These are phyloP conservation scores for Anticlea derivata DNA, from an alignment of 2,888 invertebrate species.

Conservation along the genomic window DNA sequence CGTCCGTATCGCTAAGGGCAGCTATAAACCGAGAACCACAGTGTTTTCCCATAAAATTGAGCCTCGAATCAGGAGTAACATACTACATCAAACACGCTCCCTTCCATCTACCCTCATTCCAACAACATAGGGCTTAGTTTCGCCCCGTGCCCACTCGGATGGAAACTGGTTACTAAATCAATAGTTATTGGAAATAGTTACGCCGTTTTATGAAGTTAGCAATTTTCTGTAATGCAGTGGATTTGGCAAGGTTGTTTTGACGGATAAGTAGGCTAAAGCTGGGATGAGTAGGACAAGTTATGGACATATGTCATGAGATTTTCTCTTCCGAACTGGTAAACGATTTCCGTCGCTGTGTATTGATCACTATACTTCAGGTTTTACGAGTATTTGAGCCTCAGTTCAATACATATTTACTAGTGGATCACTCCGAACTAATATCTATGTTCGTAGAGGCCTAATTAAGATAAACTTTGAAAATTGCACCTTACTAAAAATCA, in stretches of 20 bases:
- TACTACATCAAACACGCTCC: slow-evolving; percentile 27
- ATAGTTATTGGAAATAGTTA: slow-evolving; percentile 40
- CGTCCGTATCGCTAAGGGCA: slow-evolving; percentile 47
- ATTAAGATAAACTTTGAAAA: no score
- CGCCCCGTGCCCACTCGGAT: slow-evolving; percentile 11
- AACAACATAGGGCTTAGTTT: slow-evolving; percentile 18
- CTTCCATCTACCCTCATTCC: slow-evolving; percentile 17
- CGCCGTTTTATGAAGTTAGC: slow-evolving; percentile 49
- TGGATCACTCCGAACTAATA: no score
- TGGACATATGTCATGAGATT: background rate
- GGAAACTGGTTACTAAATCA: slow-evolving; percentile 35
- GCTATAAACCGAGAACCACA: slow-evolving; percentile 53
- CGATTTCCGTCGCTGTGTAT: slow-evolving; percentile 2
- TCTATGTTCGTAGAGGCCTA: no score
- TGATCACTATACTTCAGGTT: no score
- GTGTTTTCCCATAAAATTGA: slow-evolving; percentile 59
- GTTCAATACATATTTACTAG: no score
- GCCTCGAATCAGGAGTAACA: slow-evolving; percentile 46
- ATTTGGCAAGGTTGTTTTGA: slow-evolving; percentile 19
- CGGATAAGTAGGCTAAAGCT: slow-evolving; percentile 13
- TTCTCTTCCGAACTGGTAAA: background rate
- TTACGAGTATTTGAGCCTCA: no score
- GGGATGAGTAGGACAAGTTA: slow-evolving; percentile 2
- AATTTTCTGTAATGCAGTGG: slow-evolving; percentile 45
- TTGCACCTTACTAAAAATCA: no score